Evolutionary conservation across 2,888 invertebrate genomes (phyloP), one percentile per base, ranked within the genome.

Genomic region (Lottia scabra): DNA sequence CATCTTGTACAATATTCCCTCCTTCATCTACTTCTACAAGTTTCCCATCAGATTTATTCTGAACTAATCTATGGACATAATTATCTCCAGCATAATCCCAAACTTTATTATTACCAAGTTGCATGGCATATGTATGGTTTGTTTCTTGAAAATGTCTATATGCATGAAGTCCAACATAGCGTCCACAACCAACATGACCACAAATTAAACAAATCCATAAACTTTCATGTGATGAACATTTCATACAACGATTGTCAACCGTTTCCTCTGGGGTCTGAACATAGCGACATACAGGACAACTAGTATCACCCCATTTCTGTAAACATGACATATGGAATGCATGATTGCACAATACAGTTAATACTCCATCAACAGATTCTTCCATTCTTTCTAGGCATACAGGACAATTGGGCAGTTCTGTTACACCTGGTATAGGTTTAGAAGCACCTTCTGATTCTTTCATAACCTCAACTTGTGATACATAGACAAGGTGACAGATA

Each of bases 71-170:
- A 91, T 98, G 98, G 12, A 97, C 97, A 91, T 96, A 98, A 90
- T 96, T 97, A 90, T 98, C 97, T 81, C 98, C 98, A 68, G 98
- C 98, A 89, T 99, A 99, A 88, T 99, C 99, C 99, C 99, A 99
- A 0, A 99, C 99, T 68, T 97, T 92, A 87, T 98, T 97, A 64
- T 96, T 97, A 0, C 98, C 98, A 73, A 99, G 91, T 88, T 99
- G 98, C 92, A 99, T 93, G 6, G 98, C 96, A 87, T 97, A 99
- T 23, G 98, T 98, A 90, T 99, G 99, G 81, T 97, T 96, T 0
- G 99, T 98, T 72, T 95, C 95, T 72, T 95, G 92, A 90, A 96
- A 99, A 89, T 99, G 99, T 75, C 96, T 95, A 83, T 96, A 96
- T 0, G 99, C 99, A 90, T 99, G 99, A 0, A 97, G 98, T 46